phyloP scores from a whole-genome alignment of 2,888 invertebrate genomes.

The Drosophila rubida region DNA sequence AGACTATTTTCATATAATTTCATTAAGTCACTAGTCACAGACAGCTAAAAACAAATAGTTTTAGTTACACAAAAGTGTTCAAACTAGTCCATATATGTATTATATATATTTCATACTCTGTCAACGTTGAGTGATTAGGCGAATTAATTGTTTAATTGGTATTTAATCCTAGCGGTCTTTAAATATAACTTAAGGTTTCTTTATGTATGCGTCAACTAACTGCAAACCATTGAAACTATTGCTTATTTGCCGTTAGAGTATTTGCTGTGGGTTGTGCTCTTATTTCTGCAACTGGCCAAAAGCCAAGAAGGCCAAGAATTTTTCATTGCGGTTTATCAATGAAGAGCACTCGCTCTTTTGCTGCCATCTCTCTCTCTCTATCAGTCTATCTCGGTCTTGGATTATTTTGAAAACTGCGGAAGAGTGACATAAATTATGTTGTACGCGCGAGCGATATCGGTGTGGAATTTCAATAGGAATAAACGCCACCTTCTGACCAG shows the following conservation, averaged over 20 bases:
- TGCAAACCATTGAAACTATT: too few species aligned
- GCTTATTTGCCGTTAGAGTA: neutral
- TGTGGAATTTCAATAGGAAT: conserved; percentile 30
- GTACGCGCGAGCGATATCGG: conserved; percentile 29
- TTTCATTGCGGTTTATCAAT: conserved; percentile 32
- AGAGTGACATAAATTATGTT: conserved; percentile 60
- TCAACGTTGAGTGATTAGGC: too few species aligned
- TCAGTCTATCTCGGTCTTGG: neutral
- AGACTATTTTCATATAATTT: too few species aligned
- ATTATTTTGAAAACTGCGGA: conserved; percentile 26
- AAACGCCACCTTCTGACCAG: neutral
- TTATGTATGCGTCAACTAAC: too few species aligned
- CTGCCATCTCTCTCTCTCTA: conserved; percentile 6
- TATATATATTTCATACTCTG: too few species aligned
- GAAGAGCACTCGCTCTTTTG: neutral
- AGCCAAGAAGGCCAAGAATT: conserved; percentile 38
- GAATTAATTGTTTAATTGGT: too few species aligned
- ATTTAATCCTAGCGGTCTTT: too few species aligned
- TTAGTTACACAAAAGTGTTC: too few species aligned
- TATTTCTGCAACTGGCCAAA: conserved; percentile 47
- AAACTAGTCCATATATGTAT: too few species aligned
- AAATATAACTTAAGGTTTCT: too few species aligned
- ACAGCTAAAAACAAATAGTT: too few species aligned
- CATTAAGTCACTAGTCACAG: too few species aligned
- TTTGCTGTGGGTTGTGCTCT: conserved; percentile 1